Conservation (phyloP, 2,113 vertebrate species). For the Salvelinus sp. region DNA sequence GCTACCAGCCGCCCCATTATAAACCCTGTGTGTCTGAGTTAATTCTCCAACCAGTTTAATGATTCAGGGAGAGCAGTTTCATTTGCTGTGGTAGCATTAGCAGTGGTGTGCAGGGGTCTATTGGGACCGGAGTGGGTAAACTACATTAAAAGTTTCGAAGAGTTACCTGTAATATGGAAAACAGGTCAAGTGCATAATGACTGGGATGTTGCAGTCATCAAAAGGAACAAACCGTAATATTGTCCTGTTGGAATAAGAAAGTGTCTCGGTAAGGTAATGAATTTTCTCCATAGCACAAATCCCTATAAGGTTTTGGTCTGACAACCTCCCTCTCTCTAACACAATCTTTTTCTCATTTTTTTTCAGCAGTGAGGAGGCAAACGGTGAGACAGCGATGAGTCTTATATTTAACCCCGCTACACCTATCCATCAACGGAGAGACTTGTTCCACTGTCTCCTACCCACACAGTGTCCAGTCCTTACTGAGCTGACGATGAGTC, state of each 20-base stretch:
- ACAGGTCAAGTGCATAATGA: conserved; percentile 35
- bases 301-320: neutral
- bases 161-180: conserved; percentile 39
- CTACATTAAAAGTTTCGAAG: conserved; percentile 55
- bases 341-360: conserved; percentile 25
- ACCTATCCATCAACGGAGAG: conserved; percentile 70
- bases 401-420: conserved; percentile 65
- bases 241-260: conserved; percentile 4
- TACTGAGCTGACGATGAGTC: conserved; percentile 65
- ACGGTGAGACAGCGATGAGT: conserved; percentile 50
- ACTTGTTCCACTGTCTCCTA: conserved; percentile 62
- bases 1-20: too few species aligned
- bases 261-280: conserved; percentile 26
- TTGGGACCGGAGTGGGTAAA: conserved; percentile 47
- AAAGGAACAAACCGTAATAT: neutral
- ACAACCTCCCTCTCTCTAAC: conserved; percentile 1
- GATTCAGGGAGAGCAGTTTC: conserved; percentile 69
- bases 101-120: conserved; percentile 40
- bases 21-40: conserved; percentile 66
- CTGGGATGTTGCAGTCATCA: conserved; percentile 33
- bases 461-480: conserved; percentile 60
- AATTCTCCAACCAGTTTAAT: conserved; percentile 74
- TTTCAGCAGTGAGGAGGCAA: conserved; percentile 53
- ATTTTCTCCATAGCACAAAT: neutral
- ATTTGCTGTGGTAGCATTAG: conserved; percentile 55